Percentiles rank a stretch among this genome's conserved stretches.
Conservation (phyloP, 2,113 vertebrate species). For the Rhagologus leucostigma region DNA sequence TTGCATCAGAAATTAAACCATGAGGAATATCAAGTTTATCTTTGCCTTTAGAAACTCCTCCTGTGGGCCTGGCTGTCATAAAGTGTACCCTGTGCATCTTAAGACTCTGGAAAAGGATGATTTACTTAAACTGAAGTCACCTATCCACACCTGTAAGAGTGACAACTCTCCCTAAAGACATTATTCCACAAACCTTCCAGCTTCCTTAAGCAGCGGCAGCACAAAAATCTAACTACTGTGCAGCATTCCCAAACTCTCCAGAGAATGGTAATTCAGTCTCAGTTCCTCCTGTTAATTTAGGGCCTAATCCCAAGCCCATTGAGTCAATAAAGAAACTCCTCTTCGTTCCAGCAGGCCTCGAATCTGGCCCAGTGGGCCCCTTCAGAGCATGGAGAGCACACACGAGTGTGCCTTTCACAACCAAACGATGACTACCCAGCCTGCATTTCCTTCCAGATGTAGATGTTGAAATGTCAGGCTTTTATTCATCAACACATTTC, state of each 20-base stretch:
- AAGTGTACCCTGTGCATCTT: neutral
- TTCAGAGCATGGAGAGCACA: neutral
- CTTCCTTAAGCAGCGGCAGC: neutral
- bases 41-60: neutral
- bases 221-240: neutral
- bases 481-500: constrained; percentile 42
- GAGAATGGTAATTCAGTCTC: neutral
- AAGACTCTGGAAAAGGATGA: neutral
- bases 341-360: neutral
- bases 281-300: neutral
- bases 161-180: neutral
- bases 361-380: neutral
- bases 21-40: neutral
- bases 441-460: neutral
- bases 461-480: constrained; percentile 51
- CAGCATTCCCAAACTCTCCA: neutral
- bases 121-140: neutral
- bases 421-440: neutral
- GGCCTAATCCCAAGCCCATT: neutral
- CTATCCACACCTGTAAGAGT: neutral
- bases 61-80: neutral
- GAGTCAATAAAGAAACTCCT: neutral
- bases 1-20: neutral
- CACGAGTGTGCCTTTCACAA: constrained; percentile 17
- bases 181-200: neutral